phyloP scores from a whole-genome alignment of 2,888 invertebrate species.

The Himalopsyche anomala region DNA sequence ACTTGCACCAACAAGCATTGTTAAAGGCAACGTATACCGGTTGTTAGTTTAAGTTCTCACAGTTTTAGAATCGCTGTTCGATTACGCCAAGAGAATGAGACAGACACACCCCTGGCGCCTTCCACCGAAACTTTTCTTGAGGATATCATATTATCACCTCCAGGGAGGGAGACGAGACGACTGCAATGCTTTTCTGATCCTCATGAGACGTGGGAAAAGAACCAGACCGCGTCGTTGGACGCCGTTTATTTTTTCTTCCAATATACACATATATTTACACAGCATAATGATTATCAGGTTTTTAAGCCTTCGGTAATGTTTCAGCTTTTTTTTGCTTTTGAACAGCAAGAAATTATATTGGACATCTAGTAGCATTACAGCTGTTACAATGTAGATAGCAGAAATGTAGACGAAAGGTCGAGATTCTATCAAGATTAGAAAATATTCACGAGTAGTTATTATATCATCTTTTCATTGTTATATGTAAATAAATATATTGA shows the following conservation, averaged over 20 bases:
- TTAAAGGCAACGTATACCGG: too few relatives aligned
- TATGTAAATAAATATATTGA: too few relatives aligned
- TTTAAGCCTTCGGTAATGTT: too few relatives aligned
- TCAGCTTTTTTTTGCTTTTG: too few relatives aligned
- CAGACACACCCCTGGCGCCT: slow-evolving; percentile 52
- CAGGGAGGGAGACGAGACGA: slow-evolving; percentile 35
- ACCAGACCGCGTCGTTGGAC: not conserved
- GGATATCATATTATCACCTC: slow-evolving; percentile 10
- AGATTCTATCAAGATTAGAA: too few relatives aligned
- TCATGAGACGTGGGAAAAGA: slow-evolving; percentile 22
- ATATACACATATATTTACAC: not conserved
- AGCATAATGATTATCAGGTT: not conserved
- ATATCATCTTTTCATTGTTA: too few relatives aligned
- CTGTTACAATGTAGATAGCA: too few relatives aligned
- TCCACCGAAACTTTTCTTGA: slow-evolving; percentile 12
- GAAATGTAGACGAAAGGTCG: too few relatives aligned
- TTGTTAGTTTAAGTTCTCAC: not conserved
- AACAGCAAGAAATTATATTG: too few relatives aligned
- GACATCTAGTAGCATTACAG: too few relatives aligned
- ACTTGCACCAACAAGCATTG: too few relatives aligned
- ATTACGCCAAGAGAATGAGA: slow-evolving; percentile 55
- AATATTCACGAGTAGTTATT: too few relatives aligned
- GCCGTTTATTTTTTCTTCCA: not conserved
- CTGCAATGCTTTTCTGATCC: slow-evolving; percentile 15
- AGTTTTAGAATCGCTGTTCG: slow-evolving; percentile 46